Conservation (phyloP, 2,888 invertebrate species). For the Drosophila recens region DNA sequence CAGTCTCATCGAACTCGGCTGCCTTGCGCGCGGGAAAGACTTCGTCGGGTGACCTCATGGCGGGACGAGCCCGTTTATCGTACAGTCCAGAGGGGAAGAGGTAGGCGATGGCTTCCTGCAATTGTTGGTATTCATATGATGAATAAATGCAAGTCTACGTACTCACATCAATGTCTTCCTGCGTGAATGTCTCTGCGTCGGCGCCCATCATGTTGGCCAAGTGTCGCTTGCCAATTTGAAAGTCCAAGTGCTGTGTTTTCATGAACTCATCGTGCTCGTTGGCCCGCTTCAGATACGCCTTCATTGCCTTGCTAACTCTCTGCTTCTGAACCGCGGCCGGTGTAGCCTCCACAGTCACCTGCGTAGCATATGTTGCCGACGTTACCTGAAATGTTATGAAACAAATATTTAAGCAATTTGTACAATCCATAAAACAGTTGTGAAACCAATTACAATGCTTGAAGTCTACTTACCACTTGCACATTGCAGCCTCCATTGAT, state of each 20-base stretch:
- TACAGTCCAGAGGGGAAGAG: slow-evolving; percentile 98
- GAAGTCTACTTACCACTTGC: slow-evolving; percentile 52
- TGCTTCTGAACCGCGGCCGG: slow-evolving; percentile 86
- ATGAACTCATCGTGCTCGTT: slow-evolving; percentile 93
- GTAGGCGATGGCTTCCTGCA: slow-evolving; percentile 94
- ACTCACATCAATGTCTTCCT: slow-evolving; percentile 93
- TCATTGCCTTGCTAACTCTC: slow-evolving; percentile 95
- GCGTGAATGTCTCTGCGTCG: slow-evolving; percentile 94
- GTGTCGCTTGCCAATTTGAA: slow-evolving; percentile 96
- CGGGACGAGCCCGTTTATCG: slow-evolving; percentile 93
- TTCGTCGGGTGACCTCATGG: slow-evolving; percentile 95
- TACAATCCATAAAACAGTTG: slow-evolving; percentile 11
- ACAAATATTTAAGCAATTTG: slow-evolving; percentile 26
- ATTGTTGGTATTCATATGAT: neutral
- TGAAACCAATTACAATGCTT: slow-evolving; percentile 12
- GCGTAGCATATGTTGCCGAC: slow-evolving; percentile 64
- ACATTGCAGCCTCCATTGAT: slow-evolving; percentile 26
- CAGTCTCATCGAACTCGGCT: slow-evolving; percentile 95
- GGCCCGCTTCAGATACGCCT: slow-evolving; percentile 93
- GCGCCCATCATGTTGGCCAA: slow-evolving; percentile 99
- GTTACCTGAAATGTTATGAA: slow-evolving; percentile 67
- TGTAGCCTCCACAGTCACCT: slow-evolving; percentile 80
- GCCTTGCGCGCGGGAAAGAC: slow-evolving; percentile 93
- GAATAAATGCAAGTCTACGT: too few relatives aligned
- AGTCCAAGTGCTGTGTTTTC: slow-evolving; percentile 91